A percentile compares a stretch with the other conserved stretches of the same genome.
phyloP scores from a whole-genome alignment of 2,888 invertebrate species.

The Sminthurinus aureus region DNA sequence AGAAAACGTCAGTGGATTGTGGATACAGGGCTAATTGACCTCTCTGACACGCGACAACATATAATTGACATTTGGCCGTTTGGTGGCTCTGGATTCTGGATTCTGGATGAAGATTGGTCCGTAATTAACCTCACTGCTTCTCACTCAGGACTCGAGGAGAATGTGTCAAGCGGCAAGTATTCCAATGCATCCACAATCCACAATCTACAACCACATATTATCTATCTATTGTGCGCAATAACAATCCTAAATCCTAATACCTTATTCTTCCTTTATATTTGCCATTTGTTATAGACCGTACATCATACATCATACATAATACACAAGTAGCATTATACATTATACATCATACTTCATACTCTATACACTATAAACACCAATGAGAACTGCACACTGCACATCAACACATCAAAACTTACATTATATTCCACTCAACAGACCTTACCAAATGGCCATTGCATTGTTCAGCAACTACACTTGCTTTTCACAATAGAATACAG shows the following conservation, averaged over 20 bases:
- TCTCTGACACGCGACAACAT: slow-evolving; percentile 43
- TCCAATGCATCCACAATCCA: not conserved
- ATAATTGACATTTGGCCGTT: slow-evolving; percentile 36
- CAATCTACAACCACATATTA: not conserved
- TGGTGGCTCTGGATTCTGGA: slow-evolving; percentile 20
- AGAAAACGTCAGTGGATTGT: slow-evolving; percentile 13
- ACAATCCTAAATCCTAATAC: too few relatives aligned
- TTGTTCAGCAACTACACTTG: too few relatives aligned
- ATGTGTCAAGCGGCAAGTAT: not conserved
- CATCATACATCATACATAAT: not conserved
- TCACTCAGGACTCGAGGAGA: too few relatives aligned
- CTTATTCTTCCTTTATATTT: not conserved
- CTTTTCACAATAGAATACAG: too few relatives aligned
- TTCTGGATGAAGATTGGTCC: too few relatives aligned
- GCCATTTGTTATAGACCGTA: not conserved
- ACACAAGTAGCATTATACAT: not conserved
- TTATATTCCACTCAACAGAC: too few relatives aligned
- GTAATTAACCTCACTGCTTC: slow-evolving; percentile 38
- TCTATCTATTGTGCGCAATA: not conserved
- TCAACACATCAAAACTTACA: too few relatives aligned
- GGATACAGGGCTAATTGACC: slow-evolving; percentile 38
- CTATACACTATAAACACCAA: not conserved
- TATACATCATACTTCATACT: not conserved
- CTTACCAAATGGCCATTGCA: too few relatives aligned
- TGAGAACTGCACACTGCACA: too few relatives aligned